These are phyloP conservation scores for Dilophus febrilis DNA, from an alignment of 2,888 invertebrate species.

Conservation along the genomic window DNA sequence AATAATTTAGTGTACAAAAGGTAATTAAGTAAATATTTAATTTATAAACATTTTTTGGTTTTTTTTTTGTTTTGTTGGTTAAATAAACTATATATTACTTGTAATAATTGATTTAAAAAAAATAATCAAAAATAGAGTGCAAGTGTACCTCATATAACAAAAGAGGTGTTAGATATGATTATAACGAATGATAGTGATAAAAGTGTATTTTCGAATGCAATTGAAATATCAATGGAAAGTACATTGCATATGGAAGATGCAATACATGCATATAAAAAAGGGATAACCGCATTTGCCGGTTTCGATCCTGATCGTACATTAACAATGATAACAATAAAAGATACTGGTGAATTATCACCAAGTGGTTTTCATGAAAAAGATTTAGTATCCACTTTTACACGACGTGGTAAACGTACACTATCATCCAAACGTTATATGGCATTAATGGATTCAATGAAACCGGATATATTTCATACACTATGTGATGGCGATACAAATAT, in stretches of 20 bases:
- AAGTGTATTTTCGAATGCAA: too few relatives aligned
- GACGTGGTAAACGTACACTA: conserved; percentile 53
- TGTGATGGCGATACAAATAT: conserved; percentile 44
- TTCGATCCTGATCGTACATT: conserved; percentile 31
- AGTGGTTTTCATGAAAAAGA: conserved; percentile 53
- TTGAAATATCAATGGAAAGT: conserved; percentile 56
- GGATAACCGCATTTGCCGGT: conserved; percentile 52
- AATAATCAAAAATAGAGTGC: conserved; percentile 46
- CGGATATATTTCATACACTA: conserved; percentile 66
- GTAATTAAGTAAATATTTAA: too few relatives aligned
- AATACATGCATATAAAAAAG: conserved; percentile 42
- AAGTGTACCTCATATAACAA: conserved; percentile 64
- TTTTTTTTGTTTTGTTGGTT: too few relatives aligned
- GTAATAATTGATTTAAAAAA: too few relatives aligned
- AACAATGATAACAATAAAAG: conserved; percentile 32
- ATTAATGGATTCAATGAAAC: conserved; percentile 55
- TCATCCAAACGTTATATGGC: conserved; percentile 54
- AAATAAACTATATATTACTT: too few relatives aligned
- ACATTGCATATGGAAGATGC: conserved; percentile 48
- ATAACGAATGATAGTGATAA: conserved; percentile 26
- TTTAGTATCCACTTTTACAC: conserved; percentile 60
- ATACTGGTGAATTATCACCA: conserved; percentile 48
- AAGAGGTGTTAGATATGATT: conserved; percentile 53
- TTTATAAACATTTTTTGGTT: too few relatives aligned
- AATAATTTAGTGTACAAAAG: too few relatives aligned